These are phyloP conservation scores for Lasiurus borealis DNA, from an alignment of 2,113 vertebrate genomes.

Conservation along the genomic window DNA sequence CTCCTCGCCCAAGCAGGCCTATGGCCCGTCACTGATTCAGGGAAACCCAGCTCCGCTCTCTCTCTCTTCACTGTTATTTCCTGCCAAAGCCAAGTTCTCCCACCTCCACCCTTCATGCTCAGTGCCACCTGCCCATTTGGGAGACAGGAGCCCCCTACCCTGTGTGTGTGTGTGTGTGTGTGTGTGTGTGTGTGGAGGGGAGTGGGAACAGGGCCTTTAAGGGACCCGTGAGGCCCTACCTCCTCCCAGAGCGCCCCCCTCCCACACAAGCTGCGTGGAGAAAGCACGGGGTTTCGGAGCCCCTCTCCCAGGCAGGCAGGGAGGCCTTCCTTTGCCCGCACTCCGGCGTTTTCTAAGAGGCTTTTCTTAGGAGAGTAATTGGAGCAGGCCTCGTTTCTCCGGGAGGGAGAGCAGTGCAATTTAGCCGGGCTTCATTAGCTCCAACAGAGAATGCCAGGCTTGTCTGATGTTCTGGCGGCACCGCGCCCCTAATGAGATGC, in stretches of 20 bases:
- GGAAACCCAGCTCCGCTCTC: not conserved
- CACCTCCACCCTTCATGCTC: not conserved
- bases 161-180: no score
- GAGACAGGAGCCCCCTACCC: slow-evolving; percentile 8
- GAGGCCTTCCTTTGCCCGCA: not conserved
- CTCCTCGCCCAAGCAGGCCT: not conserved
- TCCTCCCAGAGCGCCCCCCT: accelerated
- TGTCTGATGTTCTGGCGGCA: not conserved
- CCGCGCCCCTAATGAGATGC: not conserved
- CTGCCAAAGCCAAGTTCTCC: not conserved
- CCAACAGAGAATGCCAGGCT: slow-evolving; percentile 47
- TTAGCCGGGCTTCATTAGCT: not conserved
- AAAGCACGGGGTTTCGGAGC: not conserved
- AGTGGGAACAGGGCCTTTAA: not conserved
- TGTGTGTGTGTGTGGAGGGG: no score
- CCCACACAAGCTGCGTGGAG: slow-evolving; percentile 19
- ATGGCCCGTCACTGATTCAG: accelerated
- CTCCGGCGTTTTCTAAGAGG: not conserved
- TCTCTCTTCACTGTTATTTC: not conserved
- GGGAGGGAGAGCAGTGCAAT: not conserved
- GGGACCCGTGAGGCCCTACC: not conserved
- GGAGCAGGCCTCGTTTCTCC: slow-evolving; percentile 43
- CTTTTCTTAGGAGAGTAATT: slow-evolving; percentile 65
- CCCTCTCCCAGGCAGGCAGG: not conserved
- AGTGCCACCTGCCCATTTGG: slow-evolving; percentile 15